Base-by-base conservation (phyloP, 2,797 vertebrate species). In the Alectoris magna region DNA sequence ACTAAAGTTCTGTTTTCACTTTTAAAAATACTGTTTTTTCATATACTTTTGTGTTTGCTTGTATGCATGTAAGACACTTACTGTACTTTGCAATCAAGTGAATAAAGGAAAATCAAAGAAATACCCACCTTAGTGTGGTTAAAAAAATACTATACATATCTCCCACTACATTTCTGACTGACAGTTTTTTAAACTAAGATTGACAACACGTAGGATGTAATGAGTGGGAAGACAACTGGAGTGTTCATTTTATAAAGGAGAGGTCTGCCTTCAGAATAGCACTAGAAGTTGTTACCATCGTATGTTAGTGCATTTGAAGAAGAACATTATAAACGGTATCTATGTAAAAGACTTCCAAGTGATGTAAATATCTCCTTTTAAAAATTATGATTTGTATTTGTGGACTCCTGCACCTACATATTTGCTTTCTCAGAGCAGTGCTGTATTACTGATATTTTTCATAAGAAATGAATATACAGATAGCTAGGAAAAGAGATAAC, bases 151-250 rank as follows among this genome's bases (percentile, higher is more conserved):
- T 81, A 80, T 48, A 74, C 27, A 6, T 85, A 85, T 93, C 80
- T 95, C 90, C 82, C 90, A 81, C 92, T 92, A 66, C 79, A 83
- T 91, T 95, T 93, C 74, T 90, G 95, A 96, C 49, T 94, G 93
- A 91, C 93, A 87, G 90, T 71, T 94, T 91, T 76, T 91, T 68
- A 94, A 93, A 87, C 84, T 48, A 91, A 94, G 94, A 97, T 94
- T 96, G 97, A 95, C 95, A 96, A 89, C 63, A 92, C 48, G 95
- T 95, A 79, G 94, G 93, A 96, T 87, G 91, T 88, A 97, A 95
- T 91, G 93, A 96, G 94, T 95, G 73, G 95, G 96, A 95, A 94
- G 90, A 95, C 7, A 5, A 82, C 79, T 91, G 81, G 85, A 96
- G 68, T 80, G 81, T 90, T 94, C 92, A 93, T 80, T 64, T 93